Evolutionary conservation across 2,113 vertebrate genomes (phyloP), one percentile per base, ranked within the genome.

Genomic region (Myotis lucifugus): DNA sequence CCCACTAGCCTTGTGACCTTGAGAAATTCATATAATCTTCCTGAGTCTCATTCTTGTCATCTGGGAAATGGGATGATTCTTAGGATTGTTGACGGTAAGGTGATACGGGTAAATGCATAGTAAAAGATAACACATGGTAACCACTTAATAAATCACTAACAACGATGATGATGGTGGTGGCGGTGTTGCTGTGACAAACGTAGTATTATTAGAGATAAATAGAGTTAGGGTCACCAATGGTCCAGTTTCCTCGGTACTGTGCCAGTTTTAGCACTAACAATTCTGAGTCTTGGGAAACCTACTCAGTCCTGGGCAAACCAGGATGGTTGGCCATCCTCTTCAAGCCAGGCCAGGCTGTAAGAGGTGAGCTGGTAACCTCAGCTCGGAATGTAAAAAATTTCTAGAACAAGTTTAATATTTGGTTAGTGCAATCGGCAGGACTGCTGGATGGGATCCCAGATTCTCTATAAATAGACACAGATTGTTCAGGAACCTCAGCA

Each of bases 371-470:
- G 70, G 69, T 56, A 84, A 66, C 48, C 37, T 50, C 79, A 7
- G 29, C 70, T 79, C 4, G 64, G 78, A 79, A 74, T 78, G 0
- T 69, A 82, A 70, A 0, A 0, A 59, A 69, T 90, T 95, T 96
- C 74, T 95, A 74, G 52, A 90, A 66, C 3, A 34, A 85, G 67
- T 37, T 48, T 86, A 88, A 81, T 84, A 93, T 81, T 90, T 54
- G 54, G 88, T 92, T 83, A 85, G 86, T 84, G 83, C 29, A 59
- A 67, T 61, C 2, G 0, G 64, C 90, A 90, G 90, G 87, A 74
- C 46, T 93, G 90, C 95, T 97, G 97, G 97, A 84, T 25, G n/a
- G 34, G 69, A 85, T 88, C 97, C 96, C 92, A 96, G 97, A 85
- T 56, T 93, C 66, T 91, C 87, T 96, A 93, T 95, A 94, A 95